Evolutionary conservation across 2,888 invertebrate species (phyloP).

Genomic region (Copidosoma aretas): DNA sequence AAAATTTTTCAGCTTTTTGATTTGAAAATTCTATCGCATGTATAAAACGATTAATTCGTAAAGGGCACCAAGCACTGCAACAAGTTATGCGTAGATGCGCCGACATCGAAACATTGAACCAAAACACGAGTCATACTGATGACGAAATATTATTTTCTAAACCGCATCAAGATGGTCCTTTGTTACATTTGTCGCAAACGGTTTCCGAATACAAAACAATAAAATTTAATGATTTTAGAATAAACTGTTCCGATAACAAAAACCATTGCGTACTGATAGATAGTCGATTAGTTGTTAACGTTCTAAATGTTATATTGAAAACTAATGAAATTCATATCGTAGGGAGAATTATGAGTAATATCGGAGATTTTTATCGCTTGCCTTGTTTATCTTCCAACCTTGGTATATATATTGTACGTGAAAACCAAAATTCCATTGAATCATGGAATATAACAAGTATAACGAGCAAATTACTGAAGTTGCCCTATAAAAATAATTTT

Average conservation of each 20-base stretch:
- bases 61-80: not conserved
- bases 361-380: not conserved
- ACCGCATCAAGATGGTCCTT: too few species aligned
- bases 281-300: not conserved
- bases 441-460: not conserved
- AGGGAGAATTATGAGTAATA: not conserved
- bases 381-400: not conserved
- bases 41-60: not conserved
- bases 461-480: not conserved
- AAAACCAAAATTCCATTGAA: not conserved
- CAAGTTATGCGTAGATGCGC: constrained; percentile 1
- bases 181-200: too few species aligned
- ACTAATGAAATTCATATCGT: not conserved
- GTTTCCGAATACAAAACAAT: too few species aligned
- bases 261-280: not conserved
- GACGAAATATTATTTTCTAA: not conserved
- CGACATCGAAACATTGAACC: not conserved
- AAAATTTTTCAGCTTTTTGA: constrained; percentile 3
- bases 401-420: too few species aligned
- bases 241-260: not conserved
- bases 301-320: not conserved
- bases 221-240: not conserved
- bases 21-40: constrained; percentile 4
- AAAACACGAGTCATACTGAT: not conserved
- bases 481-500: not conserved